These are phyloP conservation scores for Sitta europaea DNA, from an alignment of 2,113 vertebrate genomes.

Conservation along the genomic window DNA sequence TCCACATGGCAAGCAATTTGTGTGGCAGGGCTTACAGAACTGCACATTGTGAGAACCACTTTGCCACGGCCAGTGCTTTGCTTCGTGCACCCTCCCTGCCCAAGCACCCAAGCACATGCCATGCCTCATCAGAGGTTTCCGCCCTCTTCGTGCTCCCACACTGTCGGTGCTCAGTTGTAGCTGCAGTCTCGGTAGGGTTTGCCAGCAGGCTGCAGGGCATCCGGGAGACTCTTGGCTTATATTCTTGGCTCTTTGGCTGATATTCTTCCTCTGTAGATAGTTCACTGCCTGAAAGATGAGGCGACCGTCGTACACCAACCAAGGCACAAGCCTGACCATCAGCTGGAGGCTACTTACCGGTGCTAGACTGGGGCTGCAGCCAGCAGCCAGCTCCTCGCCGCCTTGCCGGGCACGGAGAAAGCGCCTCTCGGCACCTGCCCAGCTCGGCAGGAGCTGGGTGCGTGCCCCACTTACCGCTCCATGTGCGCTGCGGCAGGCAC, in stretches of 20 bases:
- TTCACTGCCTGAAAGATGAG: neutral
- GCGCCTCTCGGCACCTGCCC: neutral
- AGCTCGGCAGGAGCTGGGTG: neutral
- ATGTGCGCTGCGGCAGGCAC: fast-evolving
- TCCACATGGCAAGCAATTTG: fast-evolving
- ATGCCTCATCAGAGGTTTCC: neutral
- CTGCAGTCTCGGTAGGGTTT: neutral
- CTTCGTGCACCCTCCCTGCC: neutral
- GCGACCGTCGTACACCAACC: neutral
- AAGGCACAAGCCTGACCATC: neutral
- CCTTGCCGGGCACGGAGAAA: neutral
- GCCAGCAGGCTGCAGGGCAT: neutral
- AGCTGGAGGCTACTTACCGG: neutral
- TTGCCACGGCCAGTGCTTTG: neutral
- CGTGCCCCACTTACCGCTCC: fast-evolving
- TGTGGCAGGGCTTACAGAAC: neutral
- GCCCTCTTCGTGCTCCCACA: neutral
- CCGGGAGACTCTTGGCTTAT: neutral
- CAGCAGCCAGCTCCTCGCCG: neutral
- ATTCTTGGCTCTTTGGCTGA: neutral
- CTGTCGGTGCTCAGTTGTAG: neutral
- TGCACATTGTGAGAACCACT: neutral
- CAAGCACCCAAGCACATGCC: fast-evolving
- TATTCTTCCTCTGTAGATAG: neutral
- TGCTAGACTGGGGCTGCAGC: fast-evolving